Conservation (phyloP, 2,113 vertebrate species). For the Pongo abelii region DNA sequence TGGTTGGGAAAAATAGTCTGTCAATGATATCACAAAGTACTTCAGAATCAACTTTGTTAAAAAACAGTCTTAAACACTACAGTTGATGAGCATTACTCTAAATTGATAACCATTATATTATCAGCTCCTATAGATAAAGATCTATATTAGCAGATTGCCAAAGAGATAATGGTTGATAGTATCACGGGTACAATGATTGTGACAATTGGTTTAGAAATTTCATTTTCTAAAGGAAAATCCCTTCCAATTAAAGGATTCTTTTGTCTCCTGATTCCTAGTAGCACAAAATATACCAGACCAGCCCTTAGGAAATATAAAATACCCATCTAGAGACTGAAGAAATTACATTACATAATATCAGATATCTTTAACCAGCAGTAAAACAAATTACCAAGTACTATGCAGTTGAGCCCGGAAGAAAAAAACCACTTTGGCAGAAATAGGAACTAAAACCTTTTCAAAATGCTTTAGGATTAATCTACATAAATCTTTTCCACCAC, state of each 20-base stretch:
- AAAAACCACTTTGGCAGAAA: not conserved
- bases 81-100: not conserved
- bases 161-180: not conserved
- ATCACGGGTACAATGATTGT: not conserved
- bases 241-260: not conserved
- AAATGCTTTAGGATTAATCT: not conserved
- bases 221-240: conserved; percentile 38
- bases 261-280: not conserved
- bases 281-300: not conserved
- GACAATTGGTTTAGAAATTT: not conserved
- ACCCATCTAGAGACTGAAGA: not conserved
- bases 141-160: not conserved
- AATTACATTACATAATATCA: not conserved
- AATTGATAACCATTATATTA: not conserved
- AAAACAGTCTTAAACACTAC: not conserved
- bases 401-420: not conserved
- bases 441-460: not conserved
- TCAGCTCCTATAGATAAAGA: not conserved
- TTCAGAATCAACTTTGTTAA: not conserved
- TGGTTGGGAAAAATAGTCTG: not conserved
- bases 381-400: not conserved
- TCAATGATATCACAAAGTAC: not conserved
- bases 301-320: too few relatives aligned
- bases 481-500: not conserved
- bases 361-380: conserved; percentile 2